Evolutionary conservation across 2,113 vertebrate genomes (phyloP).

Genomic region (Sciurus niger): DNA sequence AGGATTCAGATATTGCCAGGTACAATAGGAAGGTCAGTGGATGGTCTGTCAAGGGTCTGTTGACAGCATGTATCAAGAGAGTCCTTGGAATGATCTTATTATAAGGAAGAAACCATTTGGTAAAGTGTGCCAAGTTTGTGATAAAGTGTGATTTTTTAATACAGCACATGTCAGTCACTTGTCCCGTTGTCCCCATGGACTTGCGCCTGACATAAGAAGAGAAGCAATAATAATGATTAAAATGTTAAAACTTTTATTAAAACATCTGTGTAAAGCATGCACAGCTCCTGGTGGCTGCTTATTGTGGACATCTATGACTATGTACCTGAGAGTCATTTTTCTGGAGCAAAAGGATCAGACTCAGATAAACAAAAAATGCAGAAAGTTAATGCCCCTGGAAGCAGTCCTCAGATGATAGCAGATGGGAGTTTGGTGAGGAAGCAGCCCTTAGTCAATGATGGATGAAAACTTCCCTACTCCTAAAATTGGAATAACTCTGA

Average conservation of each 20-base stretch:
- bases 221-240: not conserved
- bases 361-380: not conserved
- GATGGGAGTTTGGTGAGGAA: not conserved
- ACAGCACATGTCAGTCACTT: not conserved
- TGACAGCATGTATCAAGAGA: not conserved
- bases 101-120: not conserved
- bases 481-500: not conserved
- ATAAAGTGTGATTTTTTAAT: conserved; percentile 51
- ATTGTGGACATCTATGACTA: not conserved
- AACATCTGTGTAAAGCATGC: conserved; percentile 11
- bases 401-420: not conserved
- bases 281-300: not conserved
- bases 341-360: not conserved
- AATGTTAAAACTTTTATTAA: not conserved
- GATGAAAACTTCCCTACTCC: not conserved
- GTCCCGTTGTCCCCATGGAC: not conserved
- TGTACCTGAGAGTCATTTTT: not conserved
- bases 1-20: conserved; percentile 37
- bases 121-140: not conserved
- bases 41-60: not conserved
- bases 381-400: not conserved
- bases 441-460: not conserved
- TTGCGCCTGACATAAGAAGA: not conserved
- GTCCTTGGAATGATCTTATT: not conserved
- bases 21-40: not conserved